phyloP scores from a whole-genome alignment of 2,797 vertebrate species.

The Eurystomus glaucurus region DNA sequence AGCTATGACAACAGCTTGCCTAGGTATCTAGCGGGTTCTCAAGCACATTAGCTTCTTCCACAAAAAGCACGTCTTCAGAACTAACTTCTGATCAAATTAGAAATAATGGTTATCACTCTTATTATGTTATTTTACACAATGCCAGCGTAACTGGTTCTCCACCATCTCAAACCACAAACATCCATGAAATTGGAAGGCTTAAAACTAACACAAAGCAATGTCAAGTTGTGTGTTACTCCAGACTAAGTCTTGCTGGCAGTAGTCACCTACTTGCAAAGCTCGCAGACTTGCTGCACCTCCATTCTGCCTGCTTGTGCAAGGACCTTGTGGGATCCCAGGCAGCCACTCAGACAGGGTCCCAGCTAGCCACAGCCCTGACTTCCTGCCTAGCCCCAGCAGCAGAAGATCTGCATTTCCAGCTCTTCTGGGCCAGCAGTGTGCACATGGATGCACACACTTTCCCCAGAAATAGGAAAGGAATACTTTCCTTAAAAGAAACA shows the following conservation, averaged over 20 bases:
- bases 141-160: not conserved
- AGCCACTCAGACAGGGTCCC: not conserved
- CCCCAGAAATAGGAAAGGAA: not conserved
- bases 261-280: not conserved
- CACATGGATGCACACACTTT: rapidly evolving
- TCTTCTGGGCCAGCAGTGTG: not conserved
- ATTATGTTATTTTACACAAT: not conserved
- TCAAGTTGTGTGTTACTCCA: not conserved
- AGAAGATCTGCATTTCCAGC: not conserved
- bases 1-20: not conserved
- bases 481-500: not conserved
- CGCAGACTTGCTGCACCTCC: too few relatives aligned
- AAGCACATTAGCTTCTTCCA: not conserved
- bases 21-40: not conserved
- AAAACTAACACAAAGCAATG: not conserved
- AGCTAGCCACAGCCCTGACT: too few relatives aligned
- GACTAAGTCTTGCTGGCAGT: not conserved
- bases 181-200: not conserved
- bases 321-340: not conserved
- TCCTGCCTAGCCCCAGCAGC: not conserved
- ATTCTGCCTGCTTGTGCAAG: not conserved
- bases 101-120: not conserved
- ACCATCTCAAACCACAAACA: not conserved
- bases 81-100: not conserved
- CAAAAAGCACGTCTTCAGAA: not conserved